Conservation (phyloP, 1,140 invertebrate genomes). For the Drosophila obscura region DNA sequence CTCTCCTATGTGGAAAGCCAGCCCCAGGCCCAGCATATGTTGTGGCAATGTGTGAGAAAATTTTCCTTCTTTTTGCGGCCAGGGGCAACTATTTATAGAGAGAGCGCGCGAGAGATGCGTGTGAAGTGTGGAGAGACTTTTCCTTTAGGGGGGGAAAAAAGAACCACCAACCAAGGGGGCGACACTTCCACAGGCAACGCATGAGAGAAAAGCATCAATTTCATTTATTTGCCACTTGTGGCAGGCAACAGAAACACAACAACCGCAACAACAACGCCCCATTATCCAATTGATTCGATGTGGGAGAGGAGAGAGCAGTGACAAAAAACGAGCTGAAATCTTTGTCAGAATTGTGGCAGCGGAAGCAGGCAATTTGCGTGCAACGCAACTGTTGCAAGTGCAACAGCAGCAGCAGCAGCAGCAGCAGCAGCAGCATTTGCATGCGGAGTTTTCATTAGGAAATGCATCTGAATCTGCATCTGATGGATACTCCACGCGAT, state of each 20-base stretch:
- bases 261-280: constrained; percentile 57
- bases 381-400: constrained; percentile 25
- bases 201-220: constrained; percentile 72
- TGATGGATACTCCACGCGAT: constrained; percentile 2
- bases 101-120: constrained; percentile 44
- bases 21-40: constrained; percentile 35
- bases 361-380: constrained; percentile 49
- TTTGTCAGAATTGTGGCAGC: constrained; percentile 51
- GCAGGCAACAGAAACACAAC: constrained; percentile 40
- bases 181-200: constrained; percentile 23
- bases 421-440: background rate
- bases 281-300: constrained; percentile 76
- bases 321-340: constrained; percentile 43
- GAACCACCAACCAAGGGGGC: constrained; percentile 13
- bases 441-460: constrained; percentile 41
- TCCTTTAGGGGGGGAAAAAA: constrained; percentile 46
- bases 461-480: constrained; percentile 43
- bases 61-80: constrained; percentile 55
- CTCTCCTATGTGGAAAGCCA: constrained; percentile 73
- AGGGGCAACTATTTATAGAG: constrained; percentile 56
- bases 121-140: constrained; percentile 58
- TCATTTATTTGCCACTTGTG: constrained; percentile 82
- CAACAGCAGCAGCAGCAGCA: constrained; percentile 7
- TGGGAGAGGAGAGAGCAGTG: constrained; percentile 34
- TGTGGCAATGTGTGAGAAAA: constrained; percentile 65